phyloP scores from a whole-genome alignment of 2,797 vertebrate species.

The Phalanger gymnotis region DNA sequence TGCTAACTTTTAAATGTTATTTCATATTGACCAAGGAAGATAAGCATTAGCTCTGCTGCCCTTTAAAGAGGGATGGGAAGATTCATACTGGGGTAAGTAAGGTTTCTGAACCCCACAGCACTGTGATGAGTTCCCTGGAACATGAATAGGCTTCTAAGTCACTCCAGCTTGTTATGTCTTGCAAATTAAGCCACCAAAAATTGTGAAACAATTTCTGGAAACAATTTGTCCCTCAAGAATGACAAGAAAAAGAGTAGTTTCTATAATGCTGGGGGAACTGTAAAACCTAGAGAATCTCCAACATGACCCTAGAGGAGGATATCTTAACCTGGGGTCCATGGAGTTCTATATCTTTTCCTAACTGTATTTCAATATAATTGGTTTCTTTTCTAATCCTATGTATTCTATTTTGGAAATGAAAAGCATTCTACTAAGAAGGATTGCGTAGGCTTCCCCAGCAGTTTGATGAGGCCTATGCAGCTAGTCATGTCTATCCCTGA shows the following conservation, averaged over 20 bases:
- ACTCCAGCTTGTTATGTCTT: neutral
- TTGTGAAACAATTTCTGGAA: neutral
- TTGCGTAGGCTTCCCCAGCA: neutral
- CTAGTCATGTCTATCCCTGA: neutral
- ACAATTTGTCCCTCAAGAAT: neutral
- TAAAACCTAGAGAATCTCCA: neutral
- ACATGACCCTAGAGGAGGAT: neutral
- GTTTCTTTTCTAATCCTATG: neutral
- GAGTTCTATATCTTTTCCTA: neutral
- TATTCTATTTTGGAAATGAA: neutral
- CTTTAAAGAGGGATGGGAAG: neutral
- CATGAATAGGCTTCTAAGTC: neutral
- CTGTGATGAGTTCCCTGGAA: neutral
- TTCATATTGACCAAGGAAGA: neutral
- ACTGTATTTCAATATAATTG: neutral
- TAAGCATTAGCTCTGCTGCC: neutral
- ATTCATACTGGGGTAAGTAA: neutral
- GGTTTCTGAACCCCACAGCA: neutral
- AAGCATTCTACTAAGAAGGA: neutral
- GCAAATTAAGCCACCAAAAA: neutral
- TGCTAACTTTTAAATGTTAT: neutral
- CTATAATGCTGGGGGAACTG: neutral
- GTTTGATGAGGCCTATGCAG: neutral
- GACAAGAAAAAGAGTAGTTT: neutral
- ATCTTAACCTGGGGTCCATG: neutral